Base-by-base conservation (phyloP, 35 echinoderm and acorn worm species). In the Apostichopus californicus region DNA sequence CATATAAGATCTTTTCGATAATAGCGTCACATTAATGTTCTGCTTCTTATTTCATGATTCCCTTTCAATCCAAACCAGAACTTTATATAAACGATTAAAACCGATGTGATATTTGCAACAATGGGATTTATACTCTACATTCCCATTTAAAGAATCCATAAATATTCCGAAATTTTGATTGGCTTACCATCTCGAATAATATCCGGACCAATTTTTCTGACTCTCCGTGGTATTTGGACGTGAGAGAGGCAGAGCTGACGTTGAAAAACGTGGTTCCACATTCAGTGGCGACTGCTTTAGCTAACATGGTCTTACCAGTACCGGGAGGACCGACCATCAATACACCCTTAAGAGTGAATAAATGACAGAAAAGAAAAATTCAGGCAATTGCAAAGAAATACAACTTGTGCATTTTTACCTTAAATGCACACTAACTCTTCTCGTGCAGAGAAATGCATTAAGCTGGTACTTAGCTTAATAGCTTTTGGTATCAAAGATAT, bases 261-360 rank as follows among this genome's bases (percentile, higher is more conserved):
- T 96, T 96, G 84, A 96, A 96, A 80, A 96, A 96, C 22, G 95
- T 96, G 15, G 95, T 96, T 17, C 95, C 95, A 87, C 95, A 96
- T 71, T 96, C 95, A 34, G 95, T 96, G 52, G 95, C 95, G 17
- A 96, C 95, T 25, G 95, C 95, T 87, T 96, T 96, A 56, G 95
- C 95, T 17, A 96, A 82, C 95, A 96, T 92, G 57, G 95, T 96
- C 83, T 96, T 96, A 52, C 95, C 95, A 15, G 95, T 96, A 5
- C 95, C 95, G 8, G 95, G 95, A n/a, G 95, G 95, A 56, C 95
- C 95, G 4, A 96, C 95, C 95, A 96, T 96, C 77, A 96, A 55
- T 5, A 96, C 95, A 28, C 95, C 95, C 95, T 96, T 78, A 6
- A 52, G 15, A 89, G 7, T 57, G 60, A 46, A 46, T 46, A 46